These are phyloP conservation scores for Rhabditoides inermis DNA, from an alignment of 2,888 invertebrate species.

Conservation along the genomic window DNA sequence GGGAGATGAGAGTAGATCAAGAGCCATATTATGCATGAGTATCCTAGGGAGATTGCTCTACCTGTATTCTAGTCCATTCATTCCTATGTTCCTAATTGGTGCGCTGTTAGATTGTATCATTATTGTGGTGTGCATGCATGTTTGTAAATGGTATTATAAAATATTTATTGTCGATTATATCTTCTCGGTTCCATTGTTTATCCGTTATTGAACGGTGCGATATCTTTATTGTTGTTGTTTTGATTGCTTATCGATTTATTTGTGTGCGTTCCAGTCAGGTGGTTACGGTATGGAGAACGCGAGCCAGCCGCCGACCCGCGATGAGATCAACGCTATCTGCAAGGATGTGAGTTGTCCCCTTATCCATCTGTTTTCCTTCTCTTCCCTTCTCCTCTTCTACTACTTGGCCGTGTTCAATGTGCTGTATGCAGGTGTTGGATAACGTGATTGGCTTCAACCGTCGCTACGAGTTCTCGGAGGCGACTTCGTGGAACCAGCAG, in stretches of 20 bases:
- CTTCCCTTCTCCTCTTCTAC: neutral
- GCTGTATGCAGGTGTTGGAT: constrained; percentile 66
- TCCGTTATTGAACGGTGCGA: constrained; percentile 1
- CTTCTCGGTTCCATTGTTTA: neutral
- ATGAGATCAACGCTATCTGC: constrained; percentile 37
- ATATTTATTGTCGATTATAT: neutral
- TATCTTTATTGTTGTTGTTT: neutral
- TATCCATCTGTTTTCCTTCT: neutral
- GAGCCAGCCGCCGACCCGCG: constrained; percentile 20
- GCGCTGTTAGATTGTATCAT: neutral
- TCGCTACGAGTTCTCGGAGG: constrained; percentile 86
- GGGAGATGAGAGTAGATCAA: too few species aligned
- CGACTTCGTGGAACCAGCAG: constrained; percentile 92
- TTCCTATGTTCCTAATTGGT: too few species aligned
- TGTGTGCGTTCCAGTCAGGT: neutral
- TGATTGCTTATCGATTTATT: constrained; percentile 1
- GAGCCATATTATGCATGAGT: too few species aligned
- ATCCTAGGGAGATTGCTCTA: too few species aligned
- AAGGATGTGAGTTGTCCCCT: constrained; percentile 22
- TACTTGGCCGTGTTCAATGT: neutral
- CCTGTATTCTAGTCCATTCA: too few species aligned
- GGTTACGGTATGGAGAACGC: neutral
- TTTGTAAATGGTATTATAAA: too few species aligned
- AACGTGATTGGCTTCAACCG: constrained; percentile 88
- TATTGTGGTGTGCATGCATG: neutral